These are phyloP conservation scores for Lepisosteus osseus DNA, from an alignment of 2,113 vertebrate species.

Conservation along the genomic window DNA sequence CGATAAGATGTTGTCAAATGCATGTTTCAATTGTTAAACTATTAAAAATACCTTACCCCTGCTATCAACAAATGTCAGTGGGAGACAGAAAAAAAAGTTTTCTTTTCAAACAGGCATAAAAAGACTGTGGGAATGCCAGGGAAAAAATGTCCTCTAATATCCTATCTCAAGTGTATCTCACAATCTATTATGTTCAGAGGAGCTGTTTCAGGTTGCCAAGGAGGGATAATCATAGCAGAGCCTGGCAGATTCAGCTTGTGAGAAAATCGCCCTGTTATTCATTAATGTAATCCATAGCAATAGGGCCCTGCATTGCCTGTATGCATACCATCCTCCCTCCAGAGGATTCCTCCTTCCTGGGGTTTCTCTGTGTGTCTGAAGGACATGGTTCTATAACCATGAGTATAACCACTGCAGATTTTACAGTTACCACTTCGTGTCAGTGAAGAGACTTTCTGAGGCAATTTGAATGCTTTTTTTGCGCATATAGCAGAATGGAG, in stretches of 20 bases:
- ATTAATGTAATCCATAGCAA: slow-evolving; percentile 1
- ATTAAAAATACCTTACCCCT: not conserved
- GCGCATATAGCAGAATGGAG: slow-evolving; percentile 9
- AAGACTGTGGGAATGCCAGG: not conserved
- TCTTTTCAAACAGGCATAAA: not conserved
- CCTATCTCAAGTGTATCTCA: not conserved
- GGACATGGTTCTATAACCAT: not conserved
- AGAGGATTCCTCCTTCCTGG: not conserved
- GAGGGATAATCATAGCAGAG: slow-evolving; percentile 12
- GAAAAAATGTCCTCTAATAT: not conserved
- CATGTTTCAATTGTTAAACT: not conserved
- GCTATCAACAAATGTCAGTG: too few relatives aligned
- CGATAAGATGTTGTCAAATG: too few relatives aligned
- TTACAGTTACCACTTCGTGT: not conserved
- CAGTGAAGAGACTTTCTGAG: slow-evolving; percentile 10
- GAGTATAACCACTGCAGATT: not conserved
- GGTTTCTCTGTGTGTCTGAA: slow-evolving; percentile 5
- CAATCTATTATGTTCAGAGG: not conserved
- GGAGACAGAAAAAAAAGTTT: not conserved
- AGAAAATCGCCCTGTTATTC: slow-evolving; percentile 13
- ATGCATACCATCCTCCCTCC: not conserved
- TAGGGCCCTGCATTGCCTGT: not conserved
- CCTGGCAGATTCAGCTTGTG: slow-evolving; percentile 7
- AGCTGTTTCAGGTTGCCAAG: slow-evolving; percentile 1
- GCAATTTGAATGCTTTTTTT: slow-evolving; percentile 14